Conservation (phyloP, 2,888 invertebrate species). For the Hoplodrina ambigua region DNA sequence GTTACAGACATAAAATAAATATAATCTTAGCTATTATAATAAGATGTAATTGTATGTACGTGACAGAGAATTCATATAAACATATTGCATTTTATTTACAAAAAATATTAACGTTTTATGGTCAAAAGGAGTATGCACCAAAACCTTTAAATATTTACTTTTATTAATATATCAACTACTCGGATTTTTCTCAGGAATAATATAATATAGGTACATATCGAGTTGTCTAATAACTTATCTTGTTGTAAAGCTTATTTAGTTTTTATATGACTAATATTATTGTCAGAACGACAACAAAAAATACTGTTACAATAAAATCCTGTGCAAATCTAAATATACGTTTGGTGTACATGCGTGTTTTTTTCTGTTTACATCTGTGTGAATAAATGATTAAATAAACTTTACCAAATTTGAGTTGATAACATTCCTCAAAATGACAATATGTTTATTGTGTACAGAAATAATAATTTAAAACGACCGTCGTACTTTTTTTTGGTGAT, state of each 20-base stretch:
- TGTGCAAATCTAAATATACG: background rate
- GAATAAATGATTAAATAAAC: no score
- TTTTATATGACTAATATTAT: background rate
- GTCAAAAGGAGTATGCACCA: background rate
- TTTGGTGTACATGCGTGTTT: no score
- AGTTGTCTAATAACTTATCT: background rate
- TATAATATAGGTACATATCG: background rate
- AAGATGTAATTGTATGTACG: background rate
- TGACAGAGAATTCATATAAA: background rate
- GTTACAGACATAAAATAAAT: background rate
- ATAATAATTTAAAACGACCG: no score
- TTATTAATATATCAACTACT: background rate
- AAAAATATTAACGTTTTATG: background rate
- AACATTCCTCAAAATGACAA: no score
- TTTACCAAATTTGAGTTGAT: no score
- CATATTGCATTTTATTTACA: conserved; percentile 15
- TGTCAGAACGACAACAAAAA: no score
- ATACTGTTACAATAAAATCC: background rate
- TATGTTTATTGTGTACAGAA: no score
- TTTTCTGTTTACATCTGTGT: no score
- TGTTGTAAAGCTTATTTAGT: background rate
- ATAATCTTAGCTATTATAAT: no score
- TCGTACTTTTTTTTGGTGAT: no score
- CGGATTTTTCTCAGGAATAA: background rate
- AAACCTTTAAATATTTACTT: background rate